Evolutionary conservation across 2,888 invertebrate genomes (phyloP), one percentile per base, ranked within the genome.

Genomic region (Bhutanitis thaidina): DNA sequence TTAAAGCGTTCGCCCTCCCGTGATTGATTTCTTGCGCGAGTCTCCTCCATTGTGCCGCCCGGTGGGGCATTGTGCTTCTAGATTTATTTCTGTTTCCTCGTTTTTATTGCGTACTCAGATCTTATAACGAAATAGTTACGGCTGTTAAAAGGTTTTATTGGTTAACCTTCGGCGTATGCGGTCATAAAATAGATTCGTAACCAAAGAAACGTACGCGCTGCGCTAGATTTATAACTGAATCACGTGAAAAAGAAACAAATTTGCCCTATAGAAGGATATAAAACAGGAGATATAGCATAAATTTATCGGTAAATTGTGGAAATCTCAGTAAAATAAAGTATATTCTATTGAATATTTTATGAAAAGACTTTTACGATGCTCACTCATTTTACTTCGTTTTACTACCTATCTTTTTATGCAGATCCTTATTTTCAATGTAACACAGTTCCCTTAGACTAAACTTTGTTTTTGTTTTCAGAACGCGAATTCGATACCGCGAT

Each of bases 81-180:
- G 80, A 87, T 89, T 86, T 84, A 86, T 87, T 78, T 85, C 79
- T 80, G 78, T 82, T 85, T 80, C 77, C 77, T 77, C 72, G 71
- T 81, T 86, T 88, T 89, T 88, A 89, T 87, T 87, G 84, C 86
- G 81, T 78, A 86, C 83, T 86, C 79, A 73, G 86, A 85, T 87
- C 87, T 86, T 83, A 86, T 85, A 88, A 87, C 81, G 83, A 87
- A 88, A 87, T 87, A 88, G 85, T 86, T 83, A 85, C 84, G 85
- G 80, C 84, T 87, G 87, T 87, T 88, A 88, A 87, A 85, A 86
- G 87, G 82, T 89, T 89, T 89, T 89, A 89, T 88, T 86, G 86
- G 89, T 85, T 86, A 86, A 86, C 88, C 86, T 89, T 89, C 79
- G 83, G 80, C 77, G 80, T 82, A 77, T 80, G 82, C 76, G 81